Conservation (phyloP, 2,888 invertebrate genomes). For the Parnassius apollo region DNA sequence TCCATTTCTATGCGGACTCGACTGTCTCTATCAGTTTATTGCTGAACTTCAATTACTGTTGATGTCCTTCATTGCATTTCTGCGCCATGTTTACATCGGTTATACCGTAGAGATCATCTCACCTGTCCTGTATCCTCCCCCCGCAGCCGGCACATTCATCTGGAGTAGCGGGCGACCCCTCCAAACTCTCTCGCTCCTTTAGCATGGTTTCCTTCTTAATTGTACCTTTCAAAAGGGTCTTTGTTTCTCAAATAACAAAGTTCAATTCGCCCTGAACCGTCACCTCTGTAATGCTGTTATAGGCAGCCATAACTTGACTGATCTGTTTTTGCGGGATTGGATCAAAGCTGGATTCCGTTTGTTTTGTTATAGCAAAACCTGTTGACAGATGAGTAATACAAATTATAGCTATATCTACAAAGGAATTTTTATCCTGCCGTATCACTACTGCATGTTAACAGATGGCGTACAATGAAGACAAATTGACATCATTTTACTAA, state of each 20-base stretch:
- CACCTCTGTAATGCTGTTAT: conserved; percentile 40
- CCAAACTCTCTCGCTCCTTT: conserved; percentile 84
- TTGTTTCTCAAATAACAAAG: conserved; percentile 66
- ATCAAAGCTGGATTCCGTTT: conserved; percentile 33
- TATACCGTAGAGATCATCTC: conserved; percentile 32
- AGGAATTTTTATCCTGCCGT: conserved; percentile 20
- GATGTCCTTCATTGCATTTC: conserved; percentile 22
- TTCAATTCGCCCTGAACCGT: conserved; percentile 43
- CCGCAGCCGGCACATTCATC: conserved; percentile 84
- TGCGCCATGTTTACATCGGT: conserved; percentile 22
- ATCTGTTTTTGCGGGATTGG: conserved; percentile 36
- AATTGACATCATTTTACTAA: conserved; percentile 8
- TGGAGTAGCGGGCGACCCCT: conserved; percentile 65
- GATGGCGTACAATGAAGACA: conserved; percentile 18
- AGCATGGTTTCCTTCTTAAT: conserved; percentile 78
- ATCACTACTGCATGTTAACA: conserved; percentile 16
- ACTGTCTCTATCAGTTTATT: conserved; percentile 19
- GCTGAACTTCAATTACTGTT: conserved; percentile 26
- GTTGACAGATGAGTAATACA: conserved; percentile 27
- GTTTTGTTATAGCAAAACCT: conserved; percentile 29
- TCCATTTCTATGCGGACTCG: conserved; percentile 21
- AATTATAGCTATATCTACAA: conserved; percentile 22
- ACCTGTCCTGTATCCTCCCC: conserved; percentile 82
- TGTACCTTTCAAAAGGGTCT: conserved; percentile 49
- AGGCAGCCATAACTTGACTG: conserved; percentile 47